Evolutionary conservation across 1,140 invertebrate genomes (phyloP), one percentile per base, ranked within the genome.

Genomic region (Sitophilus oryzae): DNA sequence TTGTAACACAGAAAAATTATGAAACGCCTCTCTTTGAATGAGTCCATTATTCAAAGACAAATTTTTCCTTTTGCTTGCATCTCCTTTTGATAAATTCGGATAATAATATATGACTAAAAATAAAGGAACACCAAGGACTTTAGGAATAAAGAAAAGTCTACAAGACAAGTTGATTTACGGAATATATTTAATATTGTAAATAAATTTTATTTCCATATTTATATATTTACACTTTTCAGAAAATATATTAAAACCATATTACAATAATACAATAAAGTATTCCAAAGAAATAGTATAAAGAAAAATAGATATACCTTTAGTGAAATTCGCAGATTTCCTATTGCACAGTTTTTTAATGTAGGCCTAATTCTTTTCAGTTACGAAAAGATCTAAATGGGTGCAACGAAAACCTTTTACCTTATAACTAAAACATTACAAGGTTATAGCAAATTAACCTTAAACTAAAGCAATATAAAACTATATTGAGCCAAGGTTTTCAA

Each of bases 401-500:
- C 50, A 52, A 44, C 44, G 16, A 46, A 25, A 25, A 21, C 38
- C 15, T 36, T 3, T 38, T 46, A 41, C 52, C 52, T 42, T 41
- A 45, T 48, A 54, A 54, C 35, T 56, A 56, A 49, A 56, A 56
- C 53, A 56, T 49, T 56, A 56, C 38, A 49, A 49, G 44, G 53
- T 48, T 60, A 58, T 16, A 38, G 52, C n/a, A 49, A 41, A 46
- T 52, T 57, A 57, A 67, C 66, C 66, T 68, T 68, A 40, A 64
- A 59, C 59, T 58, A 49, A 52, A 63, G 66, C 66, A 67, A 70
- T 70, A 66, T 56, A 58, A 59, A 36, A 66, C 8, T 68, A 70
- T 69, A 70, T 69, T 70, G 68, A 69, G 68, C 61, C 65, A 70
- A 70, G 67, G 67, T 64, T 57, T 52, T 23, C 51, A 59, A 30